These are phyloP conservation scores for Kradibia gibbosae DNA, from an alignment of 1,140 invertebrate genomes.

Conservation along the genomic window DNA sequence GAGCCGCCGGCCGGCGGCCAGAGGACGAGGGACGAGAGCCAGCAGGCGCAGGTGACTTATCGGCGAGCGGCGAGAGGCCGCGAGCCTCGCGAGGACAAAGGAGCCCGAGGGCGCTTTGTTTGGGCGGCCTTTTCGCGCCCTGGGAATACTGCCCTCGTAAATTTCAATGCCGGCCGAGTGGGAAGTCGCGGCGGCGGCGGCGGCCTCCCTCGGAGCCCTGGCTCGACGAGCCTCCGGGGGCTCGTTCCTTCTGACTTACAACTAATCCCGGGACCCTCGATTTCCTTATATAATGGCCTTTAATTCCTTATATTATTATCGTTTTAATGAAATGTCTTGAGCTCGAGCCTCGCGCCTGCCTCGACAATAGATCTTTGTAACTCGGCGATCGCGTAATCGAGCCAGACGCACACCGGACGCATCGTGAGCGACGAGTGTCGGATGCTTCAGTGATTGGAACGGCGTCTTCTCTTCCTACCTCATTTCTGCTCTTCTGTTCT, in stretches of 20 bases:
- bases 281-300: not conserved
- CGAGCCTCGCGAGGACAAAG: no score
- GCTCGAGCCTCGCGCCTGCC: not conserved
- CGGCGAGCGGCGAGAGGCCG: no score
- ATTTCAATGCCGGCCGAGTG: not conserved
- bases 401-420: not conserved
- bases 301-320: not conserved
- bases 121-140: not conserved
- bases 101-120: no score
- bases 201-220: not conserved
- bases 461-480: no score
- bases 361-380: not conserved
- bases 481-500: no score
- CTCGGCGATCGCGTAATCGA: not conserved
- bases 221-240: not conserved
- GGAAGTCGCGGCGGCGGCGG: not conserved
- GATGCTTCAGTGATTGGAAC: not conserved
- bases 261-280: not conserved
- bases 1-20: slow-evolving; percentile 44
- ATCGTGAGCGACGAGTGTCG: not conserved
- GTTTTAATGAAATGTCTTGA: not conserved
- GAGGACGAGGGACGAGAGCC: slow-evolving; percentile 66
- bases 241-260: not conserved
- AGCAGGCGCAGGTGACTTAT: slow-evolving; percentile 66
- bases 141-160: not conserved